Base-by-base conservation (phyloP, 2,888 invertebrate genomes). In the Hanleya hanleyi region DNA sequence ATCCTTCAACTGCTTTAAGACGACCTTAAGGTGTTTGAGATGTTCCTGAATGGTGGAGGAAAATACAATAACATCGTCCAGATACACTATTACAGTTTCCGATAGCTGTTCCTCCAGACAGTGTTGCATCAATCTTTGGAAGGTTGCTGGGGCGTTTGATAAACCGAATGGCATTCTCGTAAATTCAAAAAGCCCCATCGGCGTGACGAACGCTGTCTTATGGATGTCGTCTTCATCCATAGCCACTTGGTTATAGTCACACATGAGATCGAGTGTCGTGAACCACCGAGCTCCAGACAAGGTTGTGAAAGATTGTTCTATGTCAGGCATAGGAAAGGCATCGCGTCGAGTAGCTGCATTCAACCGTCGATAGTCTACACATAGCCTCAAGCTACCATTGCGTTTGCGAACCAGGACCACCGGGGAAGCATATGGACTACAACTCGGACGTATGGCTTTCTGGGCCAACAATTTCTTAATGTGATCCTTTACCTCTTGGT, bases 401-500 rank as follows among this genome's bases (percentile, higher is more conserved):
- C 75, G 77, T 65, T 81, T 81, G 12, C 67, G 1, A 0, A 79
- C 74, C 6, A 79, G 15, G 12, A 77, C 77, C 2, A 81, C 71
- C 3, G 80, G 78, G 12, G 77, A 76, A 6, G 77, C 73, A 61
- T 73, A 81, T 18, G 78, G 76, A 41, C 74, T 73, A n/a, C 37
- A 57, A 51, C 73, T 71, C n/a, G 73, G 72, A 12, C 50, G n/a
- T 35, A 81, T 81, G 26, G 81, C 64, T 1, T 47, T 62, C n/a
- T 61, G 29, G 0, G 57, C 57, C 36, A 78, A 41, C 62, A 78
- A 38, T 9, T 64, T 64, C 5, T 67, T 36, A 7, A 78, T 70
- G 26, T 76, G 71, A 7, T 50, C n/a, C 41, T 72, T 61, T 0
- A 71, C 74, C 64, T 73, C n/a, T n/a, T n/a, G n/a, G n/a, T n/a